Evolutionary conservation across 30 jellyfish, hydroid and myxozoan species (phyloP), one percentile per base, ranked within the genome.

Genomic region (Chironex yamaguchii): DNA sequence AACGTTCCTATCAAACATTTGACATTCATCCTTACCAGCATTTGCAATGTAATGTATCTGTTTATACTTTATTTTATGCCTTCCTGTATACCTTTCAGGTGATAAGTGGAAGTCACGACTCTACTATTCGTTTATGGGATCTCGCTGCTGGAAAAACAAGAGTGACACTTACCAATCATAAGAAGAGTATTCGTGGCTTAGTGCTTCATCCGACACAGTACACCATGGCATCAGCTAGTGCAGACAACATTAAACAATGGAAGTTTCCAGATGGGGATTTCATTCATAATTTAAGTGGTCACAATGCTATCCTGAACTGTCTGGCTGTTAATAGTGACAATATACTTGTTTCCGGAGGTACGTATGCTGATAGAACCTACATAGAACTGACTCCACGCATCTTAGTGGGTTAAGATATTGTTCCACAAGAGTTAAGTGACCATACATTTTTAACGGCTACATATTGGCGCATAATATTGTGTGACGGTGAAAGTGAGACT

Each of bases 221-320:
- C 64, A 90, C 98, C 11, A 96, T 96, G 99, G 99, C 97, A 25
- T 96, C 99, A 0, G 99, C 97, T n/a, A 84, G 98, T 3, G 98
- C 99, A 3, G 98, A 96, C 66, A 96, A 96, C 72, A 96, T 96
- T 52, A 96, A 96, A 51, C 99, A 96, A 70, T 96, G 99, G 99
- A 96, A 96, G 71, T 96, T 96, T 65, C 99, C 99, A 0, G 98
- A 96, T 42, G 99, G 99, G 22, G 89, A 96, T 34, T 92, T 96
- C 79, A 96, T 96, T n/a, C 99, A 96, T 69, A 96, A 91, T 53
- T 86, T 96, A 4, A 77, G 96, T 36, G 99, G 99, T 28, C 99
- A 96, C 67, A 96, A 96, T 91, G 97, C 99, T 2, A 88, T 96
- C 21, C 73, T 96, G 85, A 96, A 96, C 71, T 91, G 98, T 52